Evolutionary conservation across 1,140 invertebrate species (phyloP).

Genomic region (Hormaphis cornu): DNA sequence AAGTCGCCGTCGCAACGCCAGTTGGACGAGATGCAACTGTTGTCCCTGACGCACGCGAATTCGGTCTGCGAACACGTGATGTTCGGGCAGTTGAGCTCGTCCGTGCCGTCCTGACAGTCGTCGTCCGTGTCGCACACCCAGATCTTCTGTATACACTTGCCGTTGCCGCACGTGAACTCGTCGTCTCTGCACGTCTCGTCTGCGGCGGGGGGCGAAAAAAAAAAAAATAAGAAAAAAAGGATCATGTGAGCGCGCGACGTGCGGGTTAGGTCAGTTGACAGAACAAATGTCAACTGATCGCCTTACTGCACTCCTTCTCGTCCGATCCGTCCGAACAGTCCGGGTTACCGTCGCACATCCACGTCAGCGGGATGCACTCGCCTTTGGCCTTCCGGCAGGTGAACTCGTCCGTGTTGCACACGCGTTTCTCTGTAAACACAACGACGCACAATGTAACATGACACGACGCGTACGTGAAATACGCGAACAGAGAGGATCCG

Average conservation of each 20-base stretch:
- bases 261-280: no score
- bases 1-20: slow-evolving; percentile 80
- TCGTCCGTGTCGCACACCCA: slow-evolving; percentile 84
- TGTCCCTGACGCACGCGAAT: slow-evolving; percentile 60
- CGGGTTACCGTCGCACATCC: slow-evolving; percentile 80
- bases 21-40: slow-evolving; percentile 57
- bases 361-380: slow-evolving; percentile 78
- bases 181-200: slow-evolving; percentile 78
- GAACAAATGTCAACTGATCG: background rate
- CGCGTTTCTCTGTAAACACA: slow-evolving; percentile 31
- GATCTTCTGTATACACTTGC: slow-evolving; percentile 72
- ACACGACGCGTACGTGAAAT: background rate
- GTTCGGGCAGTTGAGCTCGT: slow-evolving; percentile 65
- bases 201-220: slow-evolving; percentile 40
- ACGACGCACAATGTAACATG: no score
- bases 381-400: slow-evolving; percentile 65
- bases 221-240: background rate
- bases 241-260: no score
- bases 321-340: slow-evolving; percentile 85
- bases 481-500: no score
- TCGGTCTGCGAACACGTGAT: slow-evolving; percentile 51
- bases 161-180: slow-evolving; percentile 80
- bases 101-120: slow-evolving; percentile 74
- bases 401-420: slow-evolving; percentile 74
- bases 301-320: slow-evolving; percentile 78